Conservation (phyloP, 2,797 vertebrate genomes). For the Sciurus carolinensis region DNA sequence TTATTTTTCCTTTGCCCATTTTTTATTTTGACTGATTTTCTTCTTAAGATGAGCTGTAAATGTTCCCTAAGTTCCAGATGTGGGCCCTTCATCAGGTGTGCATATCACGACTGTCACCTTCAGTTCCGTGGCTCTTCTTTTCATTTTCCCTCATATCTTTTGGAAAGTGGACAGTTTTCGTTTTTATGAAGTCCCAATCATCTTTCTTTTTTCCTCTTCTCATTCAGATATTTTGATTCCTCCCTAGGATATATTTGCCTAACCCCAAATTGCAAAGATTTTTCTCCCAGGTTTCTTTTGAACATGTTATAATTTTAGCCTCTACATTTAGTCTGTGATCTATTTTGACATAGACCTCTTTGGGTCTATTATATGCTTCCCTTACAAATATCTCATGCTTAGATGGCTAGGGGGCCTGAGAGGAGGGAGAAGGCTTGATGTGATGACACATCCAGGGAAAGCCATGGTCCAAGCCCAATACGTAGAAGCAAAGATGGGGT, state of each 20-base stretch:
- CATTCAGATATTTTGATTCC: not conserved
- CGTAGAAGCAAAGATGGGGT: not conserved
- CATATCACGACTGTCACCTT: not conserved
- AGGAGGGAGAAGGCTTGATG: not conserved
- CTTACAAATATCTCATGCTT: not conserved
- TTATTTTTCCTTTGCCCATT: not conserved
- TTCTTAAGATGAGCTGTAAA: not conserved
- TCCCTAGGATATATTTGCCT: not conserved
- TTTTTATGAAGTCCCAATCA: not conserved
- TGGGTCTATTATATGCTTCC: not conserved
- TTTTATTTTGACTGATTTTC: not conserved
- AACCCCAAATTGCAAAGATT: not conserved
- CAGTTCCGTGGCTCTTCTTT: not conserved
- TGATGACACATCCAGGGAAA: not conserved
- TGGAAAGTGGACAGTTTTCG: not conserved
- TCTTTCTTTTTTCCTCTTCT: not conserved
- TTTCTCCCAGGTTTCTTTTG: not conserved
- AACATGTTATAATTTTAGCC: not conserved
- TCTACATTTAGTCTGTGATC: not conserved
- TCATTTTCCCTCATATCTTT: slow-evolving; percentile 2
- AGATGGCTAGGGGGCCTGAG: not conserved
- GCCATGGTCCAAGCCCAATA: not conserved
- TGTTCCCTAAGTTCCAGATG: not conserved
- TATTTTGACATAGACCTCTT: not conserved
- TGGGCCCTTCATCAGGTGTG: not conserved